Evolutionary conservation across 2,888 invertebrate genomes (phyloP), one percentile per base, ranked within the genome.

Genomic region (Vanessa cardui): DNA sequence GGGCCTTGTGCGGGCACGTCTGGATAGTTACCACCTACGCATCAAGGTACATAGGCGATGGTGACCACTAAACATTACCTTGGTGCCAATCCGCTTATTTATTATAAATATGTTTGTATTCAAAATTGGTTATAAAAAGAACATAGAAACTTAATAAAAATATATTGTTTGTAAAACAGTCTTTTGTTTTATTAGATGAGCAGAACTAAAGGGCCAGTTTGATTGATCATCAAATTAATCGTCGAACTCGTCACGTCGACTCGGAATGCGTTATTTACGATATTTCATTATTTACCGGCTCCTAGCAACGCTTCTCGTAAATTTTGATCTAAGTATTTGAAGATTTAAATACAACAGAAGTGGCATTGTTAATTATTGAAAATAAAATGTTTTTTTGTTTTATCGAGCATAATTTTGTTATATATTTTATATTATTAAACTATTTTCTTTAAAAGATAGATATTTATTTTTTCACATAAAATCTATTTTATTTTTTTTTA

Each of bases 141-240:
- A 9, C 5, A 49, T 49, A 54, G 1, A 16, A 31, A 7, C 1
- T 54, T 21, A 54, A 31, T 31, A 16, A 21, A 15, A n/a, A 39
- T 39, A n/a, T 1, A 39, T 56, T 26, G 33, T 18, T 18, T 4
- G 26, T 56, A 18, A 56, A 33, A 39, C 33, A n/a, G 31, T 18
- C 18, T 56, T 39, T 56, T 56, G 56, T 56, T 56, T 56, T 39
- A 56, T 26, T 16, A 56, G 18, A 39, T 3, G 18, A 18, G 26
- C 39, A 56, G 39, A n/a, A 2, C 21, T 16, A 56, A 33, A 31
- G 33, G 8, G 31, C 16, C 33, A 18, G 8, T 12, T 4, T 56
- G 88, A 89, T 87, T 83, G 85, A 90, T 90, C 78, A 79, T 81
- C 71, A 74, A 74, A 76, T 80, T 86, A 84, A 89, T 85, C 81